phyloP scores from a whole-genome alignment of 2,797 vertebrate species.

The Remorina albescens region DNA sequence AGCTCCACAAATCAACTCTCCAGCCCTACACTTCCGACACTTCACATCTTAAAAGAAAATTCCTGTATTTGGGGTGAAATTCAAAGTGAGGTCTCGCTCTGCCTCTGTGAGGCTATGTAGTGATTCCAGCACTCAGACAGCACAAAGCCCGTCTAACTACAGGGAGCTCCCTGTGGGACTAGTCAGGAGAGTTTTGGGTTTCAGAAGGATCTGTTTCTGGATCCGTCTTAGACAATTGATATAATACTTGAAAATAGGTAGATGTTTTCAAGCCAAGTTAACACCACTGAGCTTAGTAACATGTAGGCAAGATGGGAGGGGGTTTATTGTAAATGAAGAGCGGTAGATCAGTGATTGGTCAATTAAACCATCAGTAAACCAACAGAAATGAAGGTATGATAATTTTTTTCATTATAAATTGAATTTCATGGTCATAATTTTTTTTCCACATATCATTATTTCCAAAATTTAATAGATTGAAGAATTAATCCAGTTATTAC shows the following conservation, averaged over 20 bases:
- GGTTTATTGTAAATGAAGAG: slow-evolving; percentile 13
- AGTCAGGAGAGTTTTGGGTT: slow-evolving; percentile 57
- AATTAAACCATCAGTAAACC: background rate
- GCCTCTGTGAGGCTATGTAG: slow-evolving; percentile 65
- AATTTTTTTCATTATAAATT: background rate
- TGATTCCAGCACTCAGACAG: slow-evolving; percentile 75
- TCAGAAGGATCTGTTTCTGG: slow-evolving; percentile 75
- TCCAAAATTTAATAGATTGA: slow-evolving; percentile 1
- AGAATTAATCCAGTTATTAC: background rate
- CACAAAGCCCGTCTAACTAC: slow-evolving; percentile 75
- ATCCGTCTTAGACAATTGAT: slow-evolving; percentile 68
- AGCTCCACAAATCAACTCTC: slow-evolving; percentile 82
- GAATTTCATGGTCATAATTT: background rate
- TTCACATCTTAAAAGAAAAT: slow-evolving; percentile 81
- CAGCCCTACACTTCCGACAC: slow-evolving; percentile 79
- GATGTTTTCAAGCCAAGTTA: slow-evolving; percentile 59
- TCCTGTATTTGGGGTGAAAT: slow-evolving; percentile 79
- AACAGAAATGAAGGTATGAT: background rate
- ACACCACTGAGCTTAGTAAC: slow-evolving; percentile 36
- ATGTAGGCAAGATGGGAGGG: slow-evolving; percentile 14
- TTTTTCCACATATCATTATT: slow-evolving; percentile 1
- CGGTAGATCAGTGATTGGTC: background rate
- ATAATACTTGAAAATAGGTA: slow-evolving; percentile 57
- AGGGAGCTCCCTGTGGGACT: slow-evolving; percentile 69
- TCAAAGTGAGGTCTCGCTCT: slow-evolving; percentile 77